phyloP scores from a whole-genome alignment of 2,888 invertebrate genomes.

The Sarcophaga variegata region DNA sequence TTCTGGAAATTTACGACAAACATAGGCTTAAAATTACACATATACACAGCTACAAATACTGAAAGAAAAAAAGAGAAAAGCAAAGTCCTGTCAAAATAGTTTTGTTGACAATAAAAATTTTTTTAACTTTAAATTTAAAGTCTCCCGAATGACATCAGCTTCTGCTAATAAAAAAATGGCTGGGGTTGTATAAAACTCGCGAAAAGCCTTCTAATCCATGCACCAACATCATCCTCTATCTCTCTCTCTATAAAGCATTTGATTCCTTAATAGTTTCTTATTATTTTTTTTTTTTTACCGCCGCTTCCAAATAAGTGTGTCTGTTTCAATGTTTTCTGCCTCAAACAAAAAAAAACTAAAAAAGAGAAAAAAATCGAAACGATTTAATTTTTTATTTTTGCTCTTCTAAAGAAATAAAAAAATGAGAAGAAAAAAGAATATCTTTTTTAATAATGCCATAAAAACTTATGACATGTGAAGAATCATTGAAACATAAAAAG shows the following conservation, averaged over 20 bases:
- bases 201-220: too few species aligned
- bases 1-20: slow-evolving; percentile 57
- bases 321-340: neutral
- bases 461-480: slow-evolving; percentile 82
- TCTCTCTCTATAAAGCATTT: neutral
- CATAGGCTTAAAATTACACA: slow-evolving; percentile 25
- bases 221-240: too few species aligned
- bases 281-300: slow-evolving; percentile 39
- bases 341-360: neutral
- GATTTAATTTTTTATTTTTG: too few species aligned
- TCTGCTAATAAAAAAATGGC: slow-evolving; percentile 21
- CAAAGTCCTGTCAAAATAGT: slow-evolving; percentile 30
- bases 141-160: slow-evolving; percentile 61
- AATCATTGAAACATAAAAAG: slow-evolving; percentile 78
- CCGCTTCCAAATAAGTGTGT: slow-evolving; percentile 51
- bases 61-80: too few species aligned
- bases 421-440: too few species aligned
- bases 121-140: slow-evolving; percentile 48
- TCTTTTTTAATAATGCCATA: slow-evolving; percentile 78
- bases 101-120: slow-evolving; percentile 47
- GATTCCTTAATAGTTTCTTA: neutral
- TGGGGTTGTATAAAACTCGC: neutral
- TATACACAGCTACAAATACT: neutral
- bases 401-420: too few species aligned
- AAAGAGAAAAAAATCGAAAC: slow-evolving; percentile 26